These are phyloP conservation scores for Aplysia californica DNA, from an alignment of 1,140 invertebrate species.

Conservation along the genomic window DNA sequence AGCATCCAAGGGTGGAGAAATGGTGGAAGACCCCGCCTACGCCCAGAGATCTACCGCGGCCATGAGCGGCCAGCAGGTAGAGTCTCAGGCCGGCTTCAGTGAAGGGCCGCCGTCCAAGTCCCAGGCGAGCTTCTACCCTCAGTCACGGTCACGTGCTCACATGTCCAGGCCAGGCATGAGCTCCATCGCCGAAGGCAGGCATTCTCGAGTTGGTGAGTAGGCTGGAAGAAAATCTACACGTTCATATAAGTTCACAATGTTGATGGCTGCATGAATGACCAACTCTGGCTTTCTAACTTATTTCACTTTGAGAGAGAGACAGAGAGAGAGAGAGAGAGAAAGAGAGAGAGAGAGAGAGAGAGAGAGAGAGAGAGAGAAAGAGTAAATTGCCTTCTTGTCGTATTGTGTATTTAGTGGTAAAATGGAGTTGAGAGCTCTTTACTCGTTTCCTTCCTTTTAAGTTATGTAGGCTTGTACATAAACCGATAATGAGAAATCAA, in stretches of 20 bases:
- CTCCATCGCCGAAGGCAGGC: slow-evolving; percentile 19
- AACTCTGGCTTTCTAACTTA: background rate
- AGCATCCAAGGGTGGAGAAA: slow-evolving; percentile 37
- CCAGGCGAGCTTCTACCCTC: slow-evolving; percentile 1
- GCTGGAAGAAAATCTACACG: background rate
- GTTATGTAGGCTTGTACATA: too few relatives aligned
- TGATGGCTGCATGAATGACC: background rate
- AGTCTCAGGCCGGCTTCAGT: background rate
- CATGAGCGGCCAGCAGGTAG: background rate
- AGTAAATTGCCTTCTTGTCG: background rate
- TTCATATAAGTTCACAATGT: background rate
- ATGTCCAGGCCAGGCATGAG: background rate
- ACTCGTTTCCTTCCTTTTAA: too few relatives aligned
- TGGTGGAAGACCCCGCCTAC: slow-evolving; percentile 37
- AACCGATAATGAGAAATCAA: too few relatives aligned
- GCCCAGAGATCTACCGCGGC: slow-evolving; percentile 25
- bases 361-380: too few relatives aligned
- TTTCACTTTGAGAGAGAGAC: background rate
- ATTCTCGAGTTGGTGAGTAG: slow-evolving; percentile 39
- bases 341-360: too few relatives aligned
- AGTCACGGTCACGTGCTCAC: slow-evolving; percentile 24
- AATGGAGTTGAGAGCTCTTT: too few relatives aligned
- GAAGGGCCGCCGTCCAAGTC: background rate
- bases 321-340: too few relatives aligned
- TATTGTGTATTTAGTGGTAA: too few relatives aligned